Evolutionary conservation across 2,888 invertebrate genomes (phyloP).

Genomic region (Muscina levida): DNA sequence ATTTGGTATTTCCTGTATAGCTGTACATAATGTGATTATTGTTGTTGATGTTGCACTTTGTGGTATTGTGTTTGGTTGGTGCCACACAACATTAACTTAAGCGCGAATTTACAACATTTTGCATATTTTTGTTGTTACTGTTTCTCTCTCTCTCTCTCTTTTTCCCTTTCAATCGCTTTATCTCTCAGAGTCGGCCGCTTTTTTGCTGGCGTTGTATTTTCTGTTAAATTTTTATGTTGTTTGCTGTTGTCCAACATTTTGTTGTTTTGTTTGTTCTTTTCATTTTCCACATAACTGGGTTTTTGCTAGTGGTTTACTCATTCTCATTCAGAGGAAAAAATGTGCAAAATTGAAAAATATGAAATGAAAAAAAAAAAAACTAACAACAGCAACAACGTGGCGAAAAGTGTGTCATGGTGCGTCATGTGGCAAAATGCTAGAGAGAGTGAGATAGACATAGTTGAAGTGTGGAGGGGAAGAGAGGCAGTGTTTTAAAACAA

Average conservation of each 20-base stretch:
- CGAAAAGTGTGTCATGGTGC: conserved; percentile 62
- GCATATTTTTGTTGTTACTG: conserved; percentile 38
- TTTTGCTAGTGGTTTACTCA: conserved; percentile 33
- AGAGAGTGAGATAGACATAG: conserved; percentile 23
- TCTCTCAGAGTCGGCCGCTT: conserved; percentile 19
- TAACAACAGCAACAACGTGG: conserved; percentile 42
- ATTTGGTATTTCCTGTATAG: conserved; percentile 66
- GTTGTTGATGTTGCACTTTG: conserved; percentile 25
- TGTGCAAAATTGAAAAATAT: conserved; percentile 18
- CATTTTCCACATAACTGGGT: conserved; percentile 51
- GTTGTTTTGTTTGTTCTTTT: conserved; percentile 54
- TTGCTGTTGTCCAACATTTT: conserved; percentile 35
- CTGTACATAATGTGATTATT: conserved; percentile 26
- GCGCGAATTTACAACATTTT: conserved; percentile 63
- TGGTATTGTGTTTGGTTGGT: conserved; percentile 42
- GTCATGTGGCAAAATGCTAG: conserved; percentile 53
- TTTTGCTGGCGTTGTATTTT: conserved; percentile 42
- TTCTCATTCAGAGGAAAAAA: conserved; percentile 30
- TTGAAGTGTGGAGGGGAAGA: conserved; percentile 34
- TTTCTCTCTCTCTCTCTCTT: background rate
- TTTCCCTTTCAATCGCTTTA: background rate
- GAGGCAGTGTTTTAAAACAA: conserved; percentile 27
- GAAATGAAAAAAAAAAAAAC: conserved; percentile 25
- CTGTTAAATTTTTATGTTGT: background rate
- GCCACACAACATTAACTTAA: conserved; percentile 53